Evolutionary conservation across 1,140 invertebrate genomes (phyloP), one percentile per base, ranked within the genome.

Genomic region (Drosophila repletoides): DNA sequence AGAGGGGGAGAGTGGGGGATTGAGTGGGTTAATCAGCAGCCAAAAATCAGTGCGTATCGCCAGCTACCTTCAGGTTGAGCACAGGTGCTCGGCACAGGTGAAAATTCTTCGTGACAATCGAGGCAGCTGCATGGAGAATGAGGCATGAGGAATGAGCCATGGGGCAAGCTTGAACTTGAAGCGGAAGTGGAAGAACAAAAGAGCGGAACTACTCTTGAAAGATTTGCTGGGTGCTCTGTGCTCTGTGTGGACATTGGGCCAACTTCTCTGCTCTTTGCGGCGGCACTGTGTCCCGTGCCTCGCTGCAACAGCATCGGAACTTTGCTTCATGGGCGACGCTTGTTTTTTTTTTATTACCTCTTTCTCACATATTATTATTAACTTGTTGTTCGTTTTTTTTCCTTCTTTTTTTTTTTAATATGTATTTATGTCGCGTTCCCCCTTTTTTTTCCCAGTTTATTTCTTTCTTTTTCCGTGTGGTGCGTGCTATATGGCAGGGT

Each of bases 141-240:
- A n/a, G n/a, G n/a, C n/a, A n/a, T n/a, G n/a, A n/a, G n/a, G n/a
- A n/a, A n/a, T n/a, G n/a, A 33, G 28, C 7, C 22, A n/a, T 21
- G 26, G 15, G 55, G 43, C 43, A 17, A 15, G 33, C 24, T 7
- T 12, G 38, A 51, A 53, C 55, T 55, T 31, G 5, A 46, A 63
- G 73, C 79, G 77, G 77, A 83, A 31, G 28, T 33, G 58, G 41
- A 29, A 59, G 38, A 84, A 88, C 84, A 88, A 88, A 86, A 88
- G 74, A 88, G 84, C 84, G 84, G 84, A 88, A 88, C 84, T 88
- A 88, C 84, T 88, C 84, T 88, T 86, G 86, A 88, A 88, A 88
- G 86, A 88, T 76, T 86, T 76, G 75, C 79, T 53, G 43, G 22
- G 22, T 43, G 40, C 26, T 12, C 46, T 29, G 46, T 49, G 46